Evolutionary conservation across 2,113 vertebrate genomes (phyloP).

Genomic region (Axis porcinus): DNA sequence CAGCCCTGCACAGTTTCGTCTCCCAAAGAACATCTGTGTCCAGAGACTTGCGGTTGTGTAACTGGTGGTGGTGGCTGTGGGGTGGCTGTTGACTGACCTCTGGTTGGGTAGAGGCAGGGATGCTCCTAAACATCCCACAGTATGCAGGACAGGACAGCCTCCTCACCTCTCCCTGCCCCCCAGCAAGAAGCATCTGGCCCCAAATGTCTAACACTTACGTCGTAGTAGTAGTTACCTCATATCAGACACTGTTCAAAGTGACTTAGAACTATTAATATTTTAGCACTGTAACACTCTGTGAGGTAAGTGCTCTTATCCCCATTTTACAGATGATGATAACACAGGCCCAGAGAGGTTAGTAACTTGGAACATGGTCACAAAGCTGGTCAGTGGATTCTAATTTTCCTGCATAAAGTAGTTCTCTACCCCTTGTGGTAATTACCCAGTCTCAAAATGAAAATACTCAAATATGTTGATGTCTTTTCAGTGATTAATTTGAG

Average conservation of each 20-base stretch:
- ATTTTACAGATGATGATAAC: neutral
- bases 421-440: neutral
- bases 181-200: neutral
- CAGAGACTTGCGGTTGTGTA: neutral
- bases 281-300: neutral
- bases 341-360: neutral
- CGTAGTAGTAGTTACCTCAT: neutral
- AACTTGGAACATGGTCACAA: neutral
- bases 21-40: neutral
- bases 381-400: neutral
- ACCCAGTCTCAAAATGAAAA: neutral
- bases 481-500: neutral
- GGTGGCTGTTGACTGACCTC: neutral
- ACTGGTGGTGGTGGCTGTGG: neutral
- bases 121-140: neutral
- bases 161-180: fast-evolving
- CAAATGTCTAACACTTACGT: neutral
- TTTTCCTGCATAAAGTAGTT: conserved; percentile 9
- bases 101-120: neutral
- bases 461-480: neutral
- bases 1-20: neutral
- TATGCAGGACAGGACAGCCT: neutral
- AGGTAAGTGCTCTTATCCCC: neutral
- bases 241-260: neutral
- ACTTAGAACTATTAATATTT: neutral